phyloP scores from a whole-genome alignment of 2,888 invertebrate species.

The Stegophylla sp. region DNA sequence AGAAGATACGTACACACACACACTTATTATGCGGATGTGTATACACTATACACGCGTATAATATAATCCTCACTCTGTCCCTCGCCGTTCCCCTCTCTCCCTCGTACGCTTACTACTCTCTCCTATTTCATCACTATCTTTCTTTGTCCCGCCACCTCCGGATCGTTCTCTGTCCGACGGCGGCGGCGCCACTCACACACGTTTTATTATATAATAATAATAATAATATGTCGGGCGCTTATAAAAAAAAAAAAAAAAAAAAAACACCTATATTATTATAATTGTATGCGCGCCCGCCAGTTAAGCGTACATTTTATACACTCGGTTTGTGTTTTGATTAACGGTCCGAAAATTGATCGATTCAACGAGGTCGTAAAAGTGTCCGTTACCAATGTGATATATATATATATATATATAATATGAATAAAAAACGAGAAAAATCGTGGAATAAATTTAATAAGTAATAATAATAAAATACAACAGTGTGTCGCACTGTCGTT shows the following conservation, averaged over 20 bases:
- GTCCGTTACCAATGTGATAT: not conserved
- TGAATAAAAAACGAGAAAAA: not conserved
- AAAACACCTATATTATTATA: not conserved
- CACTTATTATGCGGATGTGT: no score
- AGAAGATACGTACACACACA: no score
- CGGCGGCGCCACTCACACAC: slow-evolving; percentile 11
- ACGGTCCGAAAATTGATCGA: not conserved
- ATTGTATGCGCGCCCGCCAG: not conserved
- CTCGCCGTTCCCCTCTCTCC: not conserved
- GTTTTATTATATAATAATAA: no score
- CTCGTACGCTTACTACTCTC: not conserved
- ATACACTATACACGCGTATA: slow-evolving; percentile 11
- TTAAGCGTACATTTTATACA: not conserved
- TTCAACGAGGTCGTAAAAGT: not conserved
- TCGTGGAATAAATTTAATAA: not conserved
- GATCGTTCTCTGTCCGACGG: not conserved
- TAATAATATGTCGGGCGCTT: not conserved
- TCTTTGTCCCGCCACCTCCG: not conserved
- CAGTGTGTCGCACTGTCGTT: not conserved
- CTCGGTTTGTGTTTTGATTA: not conserved
- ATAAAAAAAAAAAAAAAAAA: no score
- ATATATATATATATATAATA: not conserved
- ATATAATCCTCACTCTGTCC: not conserved
- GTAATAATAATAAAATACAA: no score
- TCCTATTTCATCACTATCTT: not conserved